These are phyloP conservation scores for Drosophila obscura DNA, from an alignment of 1,140 invertebrate genomes.

Conservation along the genomic window DNA sequence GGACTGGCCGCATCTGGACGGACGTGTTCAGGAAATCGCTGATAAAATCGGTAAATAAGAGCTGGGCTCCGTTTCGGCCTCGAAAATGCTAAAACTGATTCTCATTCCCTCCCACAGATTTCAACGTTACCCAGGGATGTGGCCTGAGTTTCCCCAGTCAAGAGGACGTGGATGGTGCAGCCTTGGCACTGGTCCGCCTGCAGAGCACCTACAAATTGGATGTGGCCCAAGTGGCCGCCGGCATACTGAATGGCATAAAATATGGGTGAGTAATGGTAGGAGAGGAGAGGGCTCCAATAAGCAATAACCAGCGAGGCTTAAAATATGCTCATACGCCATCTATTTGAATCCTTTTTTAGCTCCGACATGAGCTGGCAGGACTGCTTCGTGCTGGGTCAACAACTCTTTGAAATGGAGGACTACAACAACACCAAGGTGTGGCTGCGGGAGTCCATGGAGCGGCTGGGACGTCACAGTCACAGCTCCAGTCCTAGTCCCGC, in stretches of 20 bases:
- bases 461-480: conserved; percentile 81
- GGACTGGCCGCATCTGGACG: conserved; percentile 91
- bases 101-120: conserved; percentile 23
- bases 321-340: conserved; percentile 45
- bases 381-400: conserved; percentile 97
- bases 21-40: conserved; percentile 45
- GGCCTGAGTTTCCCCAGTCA: conserved; percentile 92
- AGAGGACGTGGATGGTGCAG: conserved; percentile 96
- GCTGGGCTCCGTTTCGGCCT: not conserved
- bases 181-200: conserved; percentile 94
- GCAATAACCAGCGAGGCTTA: conserved; percentile 74
- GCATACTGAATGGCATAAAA: conserved; percentile 93
- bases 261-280: conserved; percentile 87
- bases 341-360: conserved; percentile 70
- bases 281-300: conserved; percentile 36
- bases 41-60: conserved; percentile 33
- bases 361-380: conserved; percentile 91
- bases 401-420: conserved; percentile 96
- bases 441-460: conserved; percentile 95
- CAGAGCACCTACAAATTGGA: conserved; percentile 99
- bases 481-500: conserved; percentile 78
- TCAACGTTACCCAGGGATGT: conserved; percentile 85
- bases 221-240: conserved; percentile 93
- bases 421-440: conserved; percentile 96
- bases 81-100: not conserved